Base-by-base conservation (phyloP, 2,797 vertebrate genomes). In the Enteromius fasciolatus region DNA sequence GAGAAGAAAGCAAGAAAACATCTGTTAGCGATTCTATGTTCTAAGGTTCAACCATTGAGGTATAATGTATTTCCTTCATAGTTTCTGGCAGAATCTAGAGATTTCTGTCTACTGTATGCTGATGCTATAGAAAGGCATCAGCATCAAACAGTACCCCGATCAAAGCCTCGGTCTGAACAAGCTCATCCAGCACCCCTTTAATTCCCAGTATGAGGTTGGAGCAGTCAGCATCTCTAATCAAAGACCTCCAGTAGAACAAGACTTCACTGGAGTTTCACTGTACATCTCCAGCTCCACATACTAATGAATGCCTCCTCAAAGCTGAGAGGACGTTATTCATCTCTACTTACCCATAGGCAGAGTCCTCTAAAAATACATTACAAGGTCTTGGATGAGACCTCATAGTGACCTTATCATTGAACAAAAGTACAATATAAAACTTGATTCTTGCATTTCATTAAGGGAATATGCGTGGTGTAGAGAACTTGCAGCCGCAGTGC, bases 81-180 rank as follows among this genome's bases (percentile, higher is more conserved):
- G n/a, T 52, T 52, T 9, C 59, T 4, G 9, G 17, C 57, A 39
- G 11, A 72, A 72, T 31, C 44, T 72, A 11, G 50, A 54, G 12
- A 33, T 68, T 79, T 52, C 7, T 3, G 67, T 82, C 83, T 64
- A 66, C 75, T 90, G 23, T 3, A 52, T 61, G 61, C 59, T 28
- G 36, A 69, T 73, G 67, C 67, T 78, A 67, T 25, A 86, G 81
- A 78, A 78, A 84, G 69, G 46, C 25, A 81, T 78, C 41, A 44
- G 41, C 80, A 84, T 82, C 80, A 86, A 80, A 86, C 83, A 72
- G 31, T 4, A 39, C 41, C 23, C 61, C 52, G 77, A 85, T 87
- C 86, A 87, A 85, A 85, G 84, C 18, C 48, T 8, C 85, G 82
- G 90, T 87, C 89, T 80, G 57, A 61, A 76, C 52, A 86, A 78